These are phyloP conservation scores for Lonchura striata DNA, from an alignment of 2,113 vertebrate species.

Conservation along the genomic window DNA sequence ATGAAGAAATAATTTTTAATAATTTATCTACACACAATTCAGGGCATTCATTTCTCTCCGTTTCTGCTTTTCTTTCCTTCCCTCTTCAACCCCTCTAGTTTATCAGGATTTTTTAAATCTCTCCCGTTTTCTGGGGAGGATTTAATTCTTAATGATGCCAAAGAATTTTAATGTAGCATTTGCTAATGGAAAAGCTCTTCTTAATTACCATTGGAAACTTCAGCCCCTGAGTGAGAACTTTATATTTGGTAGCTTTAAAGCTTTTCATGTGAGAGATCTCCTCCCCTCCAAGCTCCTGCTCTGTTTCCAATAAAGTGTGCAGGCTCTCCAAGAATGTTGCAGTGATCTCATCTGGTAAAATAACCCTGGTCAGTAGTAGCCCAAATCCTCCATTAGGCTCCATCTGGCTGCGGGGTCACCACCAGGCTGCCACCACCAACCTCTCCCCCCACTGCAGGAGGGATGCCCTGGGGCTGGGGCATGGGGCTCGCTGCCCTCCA, in stretches of 20 bases:
- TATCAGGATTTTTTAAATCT: not conserved
- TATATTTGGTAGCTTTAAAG: not conserved
- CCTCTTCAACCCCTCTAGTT: not conserved
- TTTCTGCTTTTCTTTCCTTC: not conserved
- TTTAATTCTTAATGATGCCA: not conserved
- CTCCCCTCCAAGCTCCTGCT: not conserved
- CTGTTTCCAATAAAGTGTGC: not conserved
- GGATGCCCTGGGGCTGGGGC: no score
- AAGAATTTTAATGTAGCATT: not conserved
- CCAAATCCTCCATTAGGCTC: not conserved
- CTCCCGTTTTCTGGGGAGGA: not conserved
- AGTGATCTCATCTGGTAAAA: not conserved
- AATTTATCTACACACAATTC: not conserved
- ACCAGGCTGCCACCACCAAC: not conserved
- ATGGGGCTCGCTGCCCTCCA: not conserved
- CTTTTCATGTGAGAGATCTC: not conserved
- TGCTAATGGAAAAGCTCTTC: not conserved
- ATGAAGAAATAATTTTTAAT: not conserved
- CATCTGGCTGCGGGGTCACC: accelerated
- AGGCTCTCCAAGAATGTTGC: not conserved
- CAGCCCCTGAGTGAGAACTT: not conserved
- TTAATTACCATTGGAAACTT: not conserved
- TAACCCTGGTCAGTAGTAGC: not conserved
- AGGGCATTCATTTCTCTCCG: no score
- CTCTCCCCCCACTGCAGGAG: not conserved